phyloP scores from a whole-genome alignment of 1,140 invertebrate species.

The Papilio glaucus region DNA sequence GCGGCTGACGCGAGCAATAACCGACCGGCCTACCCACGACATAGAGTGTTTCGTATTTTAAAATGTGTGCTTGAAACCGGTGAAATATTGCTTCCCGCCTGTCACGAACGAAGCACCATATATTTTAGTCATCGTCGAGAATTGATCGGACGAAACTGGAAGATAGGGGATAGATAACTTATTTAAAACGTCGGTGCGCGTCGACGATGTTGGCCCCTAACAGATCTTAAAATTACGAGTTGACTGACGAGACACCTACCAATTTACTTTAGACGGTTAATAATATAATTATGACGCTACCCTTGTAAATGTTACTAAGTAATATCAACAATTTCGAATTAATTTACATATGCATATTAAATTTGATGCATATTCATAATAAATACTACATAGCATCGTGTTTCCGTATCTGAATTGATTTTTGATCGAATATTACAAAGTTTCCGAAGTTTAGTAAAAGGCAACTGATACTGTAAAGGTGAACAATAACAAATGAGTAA shows the following conservation, averaged over 20 bases:
- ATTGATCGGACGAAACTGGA: slow-evolving; percentile 59
- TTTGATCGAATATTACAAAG: too few relatives aligned
- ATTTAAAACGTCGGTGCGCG: slow-evolving; percentile 45
- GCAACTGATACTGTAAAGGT: too few relatives aligned
- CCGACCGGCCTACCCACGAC: slow-evolving; percentile 52
- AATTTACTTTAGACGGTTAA: slow-evolving; percentile 20
- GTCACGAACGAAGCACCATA: slow-evolving; percentile 58
- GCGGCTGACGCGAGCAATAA: slow-evolving; percentile 64
- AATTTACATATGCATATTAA: slow-evolving; percentile 6
- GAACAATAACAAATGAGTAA: too few relatives aligned
- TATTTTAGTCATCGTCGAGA: slow-evolving; percentile 68
- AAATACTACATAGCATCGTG: too few relatives aligned
- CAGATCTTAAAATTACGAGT: neutral
- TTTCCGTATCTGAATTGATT: too few relatives aligned
- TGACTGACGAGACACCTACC: neutral
- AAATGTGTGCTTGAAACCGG: slow-evolving; percentile 69
- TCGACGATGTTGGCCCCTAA: slow-evolving; percentile 38
- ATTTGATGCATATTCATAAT: too few relatives aligned
- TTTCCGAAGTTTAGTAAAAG: too few relatives aligned
- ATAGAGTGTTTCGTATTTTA: slow-evolving; percentile 67
- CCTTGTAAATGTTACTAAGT: neutral
- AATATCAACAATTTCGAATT: neutral
- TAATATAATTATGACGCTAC: neutral
- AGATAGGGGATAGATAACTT: slow-evolving; percentile 67
- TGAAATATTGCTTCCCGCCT: slow-evolving; percentile 73